These are phyloP conservation scores for Entomobrya multifasciata DNA, from an alignment of 2,888 invertebrate genomes.

Conservation along the genomic window DNA sequence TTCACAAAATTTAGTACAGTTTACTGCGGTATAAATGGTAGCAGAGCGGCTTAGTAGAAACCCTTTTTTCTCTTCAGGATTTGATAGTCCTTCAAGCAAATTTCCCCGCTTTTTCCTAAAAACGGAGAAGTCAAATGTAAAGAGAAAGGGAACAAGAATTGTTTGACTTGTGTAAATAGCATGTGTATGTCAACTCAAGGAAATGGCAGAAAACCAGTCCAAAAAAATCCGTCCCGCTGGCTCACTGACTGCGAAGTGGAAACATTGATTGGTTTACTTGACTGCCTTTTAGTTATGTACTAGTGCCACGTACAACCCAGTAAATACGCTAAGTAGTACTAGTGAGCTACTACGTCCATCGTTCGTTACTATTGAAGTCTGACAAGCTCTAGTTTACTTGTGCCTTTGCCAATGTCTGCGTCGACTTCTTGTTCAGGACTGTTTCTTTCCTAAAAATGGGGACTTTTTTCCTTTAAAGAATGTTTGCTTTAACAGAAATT, in stretches of 20 bases:
- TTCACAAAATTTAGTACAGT: conserved; percentile 1
- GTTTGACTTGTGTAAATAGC: conserved; percentile 62
- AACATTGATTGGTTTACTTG: conserved; percentile 66
- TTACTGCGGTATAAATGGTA: neutral
- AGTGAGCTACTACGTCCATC: conserved; percentile 7
- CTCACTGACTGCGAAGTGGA: conserved; percentile 70
- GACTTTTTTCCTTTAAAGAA: neutral
- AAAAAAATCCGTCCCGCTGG: conserved; percentile 55
- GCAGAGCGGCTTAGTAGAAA: neutral
- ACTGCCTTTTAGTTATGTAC: conserved; percentile 15
- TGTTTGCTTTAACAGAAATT: neutral
- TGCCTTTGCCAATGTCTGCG: conserved; percentile 22
- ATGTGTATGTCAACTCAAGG: conserved; percentile 57
- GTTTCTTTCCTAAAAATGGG: conserved; percentile 25
- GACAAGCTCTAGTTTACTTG: conserved; percentile 47
- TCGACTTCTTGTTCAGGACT: conserved; percentile 39
- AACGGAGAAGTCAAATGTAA: conserved; percentile 46
- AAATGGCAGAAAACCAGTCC: conserved; percentile 53
- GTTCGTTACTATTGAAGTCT: conserved; percentile 12
- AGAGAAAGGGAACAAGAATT: conserved; percentile 55
- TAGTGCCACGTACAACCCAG: too few species aligned
- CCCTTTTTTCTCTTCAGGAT: conserved; percentile 1
- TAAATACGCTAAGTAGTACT: neutral
- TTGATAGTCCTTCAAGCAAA: conserved; percentile 56
- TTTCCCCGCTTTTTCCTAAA: conserved; percentile 21